Evolutionary conservation across 2,113 vertebrate species (phyloP).

Genomic region (Hippolais icterina): DNA sequence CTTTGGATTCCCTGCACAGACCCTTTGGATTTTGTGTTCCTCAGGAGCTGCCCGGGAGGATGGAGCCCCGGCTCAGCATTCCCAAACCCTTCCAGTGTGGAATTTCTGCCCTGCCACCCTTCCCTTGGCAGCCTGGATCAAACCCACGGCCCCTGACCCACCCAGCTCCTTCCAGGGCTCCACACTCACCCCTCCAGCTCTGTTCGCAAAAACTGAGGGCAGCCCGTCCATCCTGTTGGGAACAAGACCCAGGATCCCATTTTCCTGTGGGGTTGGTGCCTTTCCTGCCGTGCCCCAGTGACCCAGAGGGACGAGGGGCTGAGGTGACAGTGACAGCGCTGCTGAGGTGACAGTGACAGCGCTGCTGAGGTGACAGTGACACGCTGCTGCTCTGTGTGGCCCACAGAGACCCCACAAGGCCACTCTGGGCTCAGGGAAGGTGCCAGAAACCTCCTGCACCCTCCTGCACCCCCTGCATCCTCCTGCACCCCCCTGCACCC

Average conservation of each 20-base stretch:
- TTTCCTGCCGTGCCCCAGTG: accelerated
- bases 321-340: too few relatives aligned
- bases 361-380: too few relatives aligned
- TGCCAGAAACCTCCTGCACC: accelerated
- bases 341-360: not conserved
- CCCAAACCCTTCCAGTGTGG: not conserved
- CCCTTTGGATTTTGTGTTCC: too few relatives aligned
- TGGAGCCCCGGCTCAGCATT: not conserved
- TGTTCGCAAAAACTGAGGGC: too few relatives aligned
- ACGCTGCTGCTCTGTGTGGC: not conserved
- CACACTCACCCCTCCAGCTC: too few relatives aligned
- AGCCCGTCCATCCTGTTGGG: not conserved
- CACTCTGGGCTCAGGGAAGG: accelerated
- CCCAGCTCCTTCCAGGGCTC: not conserved
- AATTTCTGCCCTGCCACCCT: not conserved
- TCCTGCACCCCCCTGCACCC: too few relatives aligned
- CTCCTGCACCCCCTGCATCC: too few relatives aligned
- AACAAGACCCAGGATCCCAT: too few relatives aligned
- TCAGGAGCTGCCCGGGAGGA: not conserved
- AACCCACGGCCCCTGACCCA: not conserved
- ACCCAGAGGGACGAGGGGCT: accelerated
- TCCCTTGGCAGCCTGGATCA: not conserved
- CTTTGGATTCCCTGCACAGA: too few relatives aligned
- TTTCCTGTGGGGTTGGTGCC: accelerated
- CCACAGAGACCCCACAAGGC: accelerated